These are phyloP conservation scores for Hapalemur alaotrensis DNA, from an alignment of 2,797 vertebrate species.

Conservation along the genomic window DNA sequence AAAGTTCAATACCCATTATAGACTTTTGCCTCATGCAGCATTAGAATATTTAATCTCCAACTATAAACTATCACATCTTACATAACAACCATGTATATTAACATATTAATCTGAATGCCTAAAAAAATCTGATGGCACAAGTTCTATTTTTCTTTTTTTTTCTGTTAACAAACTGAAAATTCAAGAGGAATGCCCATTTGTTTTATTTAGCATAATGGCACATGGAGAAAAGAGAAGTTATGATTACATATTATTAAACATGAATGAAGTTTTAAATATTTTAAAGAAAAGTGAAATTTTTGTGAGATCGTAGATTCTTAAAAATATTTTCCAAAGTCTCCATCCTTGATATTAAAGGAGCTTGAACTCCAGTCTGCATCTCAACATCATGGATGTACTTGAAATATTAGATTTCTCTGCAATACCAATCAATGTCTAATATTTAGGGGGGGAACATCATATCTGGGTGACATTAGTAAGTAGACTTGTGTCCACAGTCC, in stretches of 20 bases:
- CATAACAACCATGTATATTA: background rate
- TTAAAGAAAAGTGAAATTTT: slow-evolving; percentile 39
- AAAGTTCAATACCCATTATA: background rate
- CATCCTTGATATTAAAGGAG: background rate
- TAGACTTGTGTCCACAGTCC: background rate
- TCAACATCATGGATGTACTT: background rate
- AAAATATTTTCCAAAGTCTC: slow-evolving; percentile 39
- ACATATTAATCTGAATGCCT: background rate
- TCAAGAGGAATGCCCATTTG: background rate
- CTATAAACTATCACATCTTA: background rate
- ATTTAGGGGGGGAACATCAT: background rate
- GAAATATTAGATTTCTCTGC: background rate
- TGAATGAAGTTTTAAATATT: background rate
- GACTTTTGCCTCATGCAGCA: background rate
- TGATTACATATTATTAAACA: slow-evolving; percentile 5
- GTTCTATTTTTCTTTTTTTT: slow-evolving; percentile 3
- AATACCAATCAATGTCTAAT: background rate
- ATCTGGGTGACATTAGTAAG: background rate
- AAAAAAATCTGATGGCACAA: slow-evolving; percentile 27
- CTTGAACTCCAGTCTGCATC: background rate
- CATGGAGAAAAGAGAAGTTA: background rate
- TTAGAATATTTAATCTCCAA: slow-evolving; percentile 21
- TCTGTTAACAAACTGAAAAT: slow-evolving; percentile 9
- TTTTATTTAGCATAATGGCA: slow-evolving; percentile 12
- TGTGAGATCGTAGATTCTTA: background rate